Percentiles rank a stretch among this genome's conserved stretches.
These are phyloP conservation scores for Netelia virgata DNA, from an alignment of 2,888 invertebrate genomes.

Conservation along the genomic window DNA sequence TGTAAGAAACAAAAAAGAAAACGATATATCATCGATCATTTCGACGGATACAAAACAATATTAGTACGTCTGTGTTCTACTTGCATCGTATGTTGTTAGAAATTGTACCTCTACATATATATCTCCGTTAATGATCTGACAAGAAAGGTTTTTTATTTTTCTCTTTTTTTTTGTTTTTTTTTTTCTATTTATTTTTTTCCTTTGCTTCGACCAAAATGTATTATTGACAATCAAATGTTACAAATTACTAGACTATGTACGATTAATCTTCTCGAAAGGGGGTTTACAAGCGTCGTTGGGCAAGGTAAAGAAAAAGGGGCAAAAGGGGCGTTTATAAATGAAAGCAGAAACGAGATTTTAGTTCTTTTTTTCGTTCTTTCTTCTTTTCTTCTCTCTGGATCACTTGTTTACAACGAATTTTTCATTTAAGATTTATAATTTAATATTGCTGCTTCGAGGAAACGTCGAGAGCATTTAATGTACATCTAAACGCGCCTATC, in stretches of 20 bases:
- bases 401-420: constrained; percentile 14
- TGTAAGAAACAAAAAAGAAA: constrained; percentile 31
- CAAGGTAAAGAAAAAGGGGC: constrained; percentile 9
- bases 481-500: constrained; percentile 16
- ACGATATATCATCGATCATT: constrained; percentile 46
- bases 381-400: constrained; percentile 66
- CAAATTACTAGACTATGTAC: constrained; percentile 62
- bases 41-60: constrained; percentile 49
- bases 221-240: constrained; percentile 69
- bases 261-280: constrained; percentile 51
- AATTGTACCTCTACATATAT: constrained; percentile 50
- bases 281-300: constrained; percentile 52
- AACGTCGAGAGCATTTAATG: constrained; percentile 33
- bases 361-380: constrained; percentile 54
- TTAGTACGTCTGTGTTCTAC: constrained; percentile 56
- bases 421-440: not conserved
- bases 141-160: constrained; percentile 52
- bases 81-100: constrained; percentile 64
- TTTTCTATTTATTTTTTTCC: constrained; percentile 33
- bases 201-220: constrained; percentile 68
- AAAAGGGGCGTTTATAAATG: not conserved
- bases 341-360: constrained; percentile 40
- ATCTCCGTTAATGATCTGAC: constrained; percentile 63
- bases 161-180: constrained; percentile 26
- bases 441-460: constrained; percentile 23